Percentiles rank a stretch among this genome's conserved stretches.
Conservation (phyloP, 1,140 invertebrate genomes). For the Hirudo medicinalis region DNA sequence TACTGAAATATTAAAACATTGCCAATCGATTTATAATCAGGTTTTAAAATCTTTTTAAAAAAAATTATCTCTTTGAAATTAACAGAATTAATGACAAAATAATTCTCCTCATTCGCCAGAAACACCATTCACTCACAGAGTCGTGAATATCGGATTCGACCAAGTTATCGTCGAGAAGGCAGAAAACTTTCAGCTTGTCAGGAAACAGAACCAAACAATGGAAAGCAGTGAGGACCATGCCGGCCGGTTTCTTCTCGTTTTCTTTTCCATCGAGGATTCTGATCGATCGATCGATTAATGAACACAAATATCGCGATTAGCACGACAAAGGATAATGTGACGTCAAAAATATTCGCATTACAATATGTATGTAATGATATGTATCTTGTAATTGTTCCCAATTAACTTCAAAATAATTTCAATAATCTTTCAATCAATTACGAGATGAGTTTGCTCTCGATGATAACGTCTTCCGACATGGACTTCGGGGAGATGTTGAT, state of each 20-base stretch:
- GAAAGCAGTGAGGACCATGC: slow-evolving; percentile 76
- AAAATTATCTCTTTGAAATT: neutral
- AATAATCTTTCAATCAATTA: slow-evolving; percentile 33
- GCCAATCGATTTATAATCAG: too few relatives aligned
- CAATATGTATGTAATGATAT: too few relatives aligned
- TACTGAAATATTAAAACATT: too few relatives aligned
- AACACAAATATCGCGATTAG: too few relatives aligned
- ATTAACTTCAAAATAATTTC: too few relatives aligned
- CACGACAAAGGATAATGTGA: too few relatives aligned
- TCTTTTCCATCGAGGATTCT: slow-evolving; percentile 26
- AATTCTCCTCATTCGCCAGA: neutral
- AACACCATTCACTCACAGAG: neutral
- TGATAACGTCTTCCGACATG: slow-evolving; percentile 41
- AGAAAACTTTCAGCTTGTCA: slow-evolving; percentile 67
- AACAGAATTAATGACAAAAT: too few relatives aligned
- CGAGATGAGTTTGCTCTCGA: slow-evolving; percentile 50
- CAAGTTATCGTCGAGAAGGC: slow-evolving; percentile 67
- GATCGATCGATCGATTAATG: too few relatives aligned
- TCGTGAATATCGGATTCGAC: slow-evolving; percentile 62
- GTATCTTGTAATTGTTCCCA: too few relatives aligned
- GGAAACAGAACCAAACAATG: slow-evolving; percentile 71
- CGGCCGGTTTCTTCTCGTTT: slow-evolving; percentile 45
- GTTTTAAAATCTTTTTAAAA: neutral
- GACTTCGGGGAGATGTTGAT: neutral
- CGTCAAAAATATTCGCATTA: too few relatives aligned